Percentiles rank a stretch among this genome's conserved stretches.
Conservation (phyloP, 37 sponge, comb jelly and placozoan genomes). For the Beroe ovata region DNA sequence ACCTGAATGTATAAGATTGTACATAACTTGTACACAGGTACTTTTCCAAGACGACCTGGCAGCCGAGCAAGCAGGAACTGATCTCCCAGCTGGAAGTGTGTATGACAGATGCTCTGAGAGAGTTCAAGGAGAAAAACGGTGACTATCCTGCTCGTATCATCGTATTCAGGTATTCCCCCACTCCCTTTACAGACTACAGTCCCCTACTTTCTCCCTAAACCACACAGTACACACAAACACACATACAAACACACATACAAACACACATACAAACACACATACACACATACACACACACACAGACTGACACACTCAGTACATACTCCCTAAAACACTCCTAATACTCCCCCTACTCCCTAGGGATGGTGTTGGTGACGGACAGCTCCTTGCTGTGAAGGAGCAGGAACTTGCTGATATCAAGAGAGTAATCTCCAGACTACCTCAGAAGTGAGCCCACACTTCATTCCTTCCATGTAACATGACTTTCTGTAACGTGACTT, state of each 20-base stretch:
- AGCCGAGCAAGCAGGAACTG: constrained; percentile 88
- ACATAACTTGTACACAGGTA: constrained; percentile 75
- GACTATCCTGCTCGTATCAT: constrained; percentile 85
- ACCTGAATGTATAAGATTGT: too few relatives aligned
- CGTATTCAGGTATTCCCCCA: constrained; percentile 75
- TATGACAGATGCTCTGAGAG: constrained; percentile 70
- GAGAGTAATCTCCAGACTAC: constrained; percentile 11
- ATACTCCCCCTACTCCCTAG: neutral
- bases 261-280: too few relatives aligned
- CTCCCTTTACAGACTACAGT: too few relatives aligned
- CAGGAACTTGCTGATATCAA: constrained; percentile 67
- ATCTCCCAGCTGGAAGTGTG: constrained; percentile 76
- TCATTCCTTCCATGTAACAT: too few relatives aligned
- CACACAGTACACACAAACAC: too few relatives aligned
- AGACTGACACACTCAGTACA: neutral
- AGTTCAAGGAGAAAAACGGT: constrained; percentile 69
- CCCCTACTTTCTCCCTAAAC: too few relatives aligned
- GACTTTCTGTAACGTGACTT: too few relatives aligned
- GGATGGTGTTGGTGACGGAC: constrained; percentile 99
- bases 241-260: too few relatives aligned
- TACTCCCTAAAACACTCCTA: neutral
- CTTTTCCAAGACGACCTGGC: constrained; percentile 83
- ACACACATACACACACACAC: too few relatives aligned
- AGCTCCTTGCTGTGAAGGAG: constrained; percentile 76
- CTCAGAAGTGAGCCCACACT: neutral